These are phyloP conservation scores for Narcine bancroftii DNA, from an alignment of 2,113 vertebrate species.

Conservation along the genomic window DNA sequence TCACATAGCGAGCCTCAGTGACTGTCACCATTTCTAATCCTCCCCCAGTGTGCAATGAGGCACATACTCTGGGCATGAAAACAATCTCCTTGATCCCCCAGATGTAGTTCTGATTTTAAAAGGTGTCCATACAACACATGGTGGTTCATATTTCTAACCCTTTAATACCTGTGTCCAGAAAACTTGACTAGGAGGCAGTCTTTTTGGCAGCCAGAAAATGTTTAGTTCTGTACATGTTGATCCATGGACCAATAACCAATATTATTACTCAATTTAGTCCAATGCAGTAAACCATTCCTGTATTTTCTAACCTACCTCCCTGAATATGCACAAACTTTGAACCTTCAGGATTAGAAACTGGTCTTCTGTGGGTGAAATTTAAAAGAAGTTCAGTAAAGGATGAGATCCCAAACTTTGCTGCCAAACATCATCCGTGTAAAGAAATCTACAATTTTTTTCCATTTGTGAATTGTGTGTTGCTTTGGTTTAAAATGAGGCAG, in stretches of 20 bases:
- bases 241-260: neutral
- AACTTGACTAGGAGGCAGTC: neutral
- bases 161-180: neutral
- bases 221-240: neutral
- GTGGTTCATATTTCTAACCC: neutral
- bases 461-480: neutral
- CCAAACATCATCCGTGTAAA: neutral
- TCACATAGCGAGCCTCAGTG: neutral
- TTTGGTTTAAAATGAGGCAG: neutral
- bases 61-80: neutral
- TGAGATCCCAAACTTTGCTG: neutral
- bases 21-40: neutral
- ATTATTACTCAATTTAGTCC: neutral
- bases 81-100: neutral
- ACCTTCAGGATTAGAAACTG: neutral
- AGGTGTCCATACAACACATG: neutral
- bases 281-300: neutral
- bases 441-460: neutral
- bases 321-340: neutral
- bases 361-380: neutral
- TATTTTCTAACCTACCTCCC: neutral
- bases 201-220: neutral
- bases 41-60: neutral
- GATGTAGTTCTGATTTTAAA: neutral
- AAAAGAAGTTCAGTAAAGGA: neutral